Conservation (phyloP, 1,140 invertebrate species). For the Nymphalis io region DNA sequence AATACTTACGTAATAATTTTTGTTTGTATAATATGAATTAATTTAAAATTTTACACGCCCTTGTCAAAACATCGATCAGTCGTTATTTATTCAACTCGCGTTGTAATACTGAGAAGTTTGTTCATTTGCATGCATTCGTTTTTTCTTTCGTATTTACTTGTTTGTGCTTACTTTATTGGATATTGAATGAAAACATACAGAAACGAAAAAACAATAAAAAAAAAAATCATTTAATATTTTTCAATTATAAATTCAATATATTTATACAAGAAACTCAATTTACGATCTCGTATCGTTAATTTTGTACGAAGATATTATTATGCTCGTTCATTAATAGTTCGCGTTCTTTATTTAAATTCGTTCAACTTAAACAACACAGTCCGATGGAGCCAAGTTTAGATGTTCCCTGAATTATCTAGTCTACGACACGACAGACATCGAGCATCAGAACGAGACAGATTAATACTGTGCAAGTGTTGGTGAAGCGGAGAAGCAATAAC, state of each 20-base stretch:
- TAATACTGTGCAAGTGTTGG: slow-evolving; percentile 69
- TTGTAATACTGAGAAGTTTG: slow-evolving; percentile 68
- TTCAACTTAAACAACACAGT: slow-evolving; percentile 41
- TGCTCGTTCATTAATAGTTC: slow-evolving; percentile 13
- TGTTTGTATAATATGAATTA: slow-evolving; percentile 45
- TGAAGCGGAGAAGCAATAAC: slow-evolving; percentile 71
- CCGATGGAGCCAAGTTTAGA: slow-evolving; percentile 45
- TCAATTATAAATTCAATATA: too few species aligned
- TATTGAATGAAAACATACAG: slow-evolving; percentile 60
- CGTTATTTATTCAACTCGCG: slow-evolving; percentile 74
- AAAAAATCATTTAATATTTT: too few species aligned
- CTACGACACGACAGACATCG: slow-evolving; percentile 50
- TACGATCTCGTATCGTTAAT: slow-evolving; percentile 15
- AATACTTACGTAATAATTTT: slow-evolving; percentile 36
- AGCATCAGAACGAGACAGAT: slow-evolving; percentile 68
- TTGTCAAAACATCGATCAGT: slow-evolving; percentile 73
- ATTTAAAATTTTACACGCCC: slow-evolving; percentile 68
- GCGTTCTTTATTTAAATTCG: slow-evolving; percentile 42
- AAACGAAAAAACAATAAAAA: slow-evolving; percentile 32
- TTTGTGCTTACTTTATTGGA: slow-evolving; percentile 64
- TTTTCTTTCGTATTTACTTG: slow-evolving; percentile 65
- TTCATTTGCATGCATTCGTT: slow-evolving; percentile 74
- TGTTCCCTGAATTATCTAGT: slow-evolving; percentile 59
- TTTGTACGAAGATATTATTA: not conserved
- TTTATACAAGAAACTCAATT: slow-evolving; percentile 33